phyloP scores from a whole-genome alignment of 2,888 invertebrate species.

The Sinotaia quadrata region DNA sequence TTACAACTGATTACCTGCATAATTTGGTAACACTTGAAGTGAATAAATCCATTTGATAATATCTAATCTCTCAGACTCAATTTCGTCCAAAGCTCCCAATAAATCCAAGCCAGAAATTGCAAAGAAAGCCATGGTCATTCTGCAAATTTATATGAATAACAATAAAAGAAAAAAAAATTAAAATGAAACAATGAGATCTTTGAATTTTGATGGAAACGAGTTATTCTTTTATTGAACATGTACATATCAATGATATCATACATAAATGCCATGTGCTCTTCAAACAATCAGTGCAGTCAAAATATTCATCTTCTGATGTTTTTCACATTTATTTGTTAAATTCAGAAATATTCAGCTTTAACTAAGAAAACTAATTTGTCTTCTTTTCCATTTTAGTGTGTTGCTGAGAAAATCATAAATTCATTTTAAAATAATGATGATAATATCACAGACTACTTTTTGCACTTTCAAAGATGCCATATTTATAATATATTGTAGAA shows the following conservation, averaged over 20 bases:
- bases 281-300: no score
- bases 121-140: conserved; percentile 80
- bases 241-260: no score
- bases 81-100: conserved; percentile 82
- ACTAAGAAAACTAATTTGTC: not conserved
- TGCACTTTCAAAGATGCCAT: not conserved
- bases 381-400: not conserved
- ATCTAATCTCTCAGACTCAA: conserved; percentile 79
- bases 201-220: no score
- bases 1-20: conserved; percentile 55
- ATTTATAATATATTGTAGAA: not conserved
- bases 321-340: not conserved
- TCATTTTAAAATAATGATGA: not conserved
- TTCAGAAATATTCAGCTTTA: not conserved
- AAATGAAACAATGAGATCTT: not conserved
- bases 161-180: not conserved
- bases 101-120: conserved; percentile 93
- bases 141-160: conserved; percentile 45
- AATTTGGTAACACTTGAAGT: conserved; percentile 82
- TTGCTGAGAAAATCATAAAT: not conserved
- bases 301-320: not conserved
- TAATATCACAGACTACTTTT: not conserved
- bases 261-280: no score
- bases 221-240: no score
- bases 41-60: conserved; percentile 94